Conservation (phyloP, 1,140 invertebrate species). For the Sminthurides bifidus region DNA sequence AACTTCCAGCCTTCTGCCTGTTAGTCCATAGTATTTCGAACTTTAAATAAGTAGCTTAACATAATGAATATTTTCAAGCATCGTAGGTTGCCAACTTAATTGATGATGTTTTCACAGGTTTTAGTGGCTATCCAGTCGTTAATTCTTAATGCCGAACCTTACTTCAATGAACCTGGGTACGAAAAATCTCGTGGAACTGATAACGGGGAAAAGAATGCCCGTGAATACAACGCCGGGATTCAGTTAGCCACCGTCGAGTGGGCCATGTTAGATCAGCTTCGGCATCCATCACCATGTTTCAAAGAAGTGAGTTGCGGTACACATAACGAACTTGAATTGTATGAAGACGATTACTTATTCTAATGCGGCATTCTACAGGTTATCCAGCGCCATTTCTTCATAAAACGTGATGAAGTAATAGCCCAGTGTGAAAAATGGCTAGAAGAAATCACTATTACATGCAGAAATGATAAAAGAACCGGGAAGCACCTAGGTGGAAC, state of each 20-base stretch:
- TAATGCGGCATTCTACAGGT: constrained; percentile 58
- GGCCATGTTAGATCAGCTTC: constrained; percentile 89
- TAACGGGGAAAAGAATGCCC: constrained; percentile 70
- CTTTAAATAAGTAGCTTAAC: neutral
- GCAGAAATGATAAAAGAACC: constrained; percentile 58
- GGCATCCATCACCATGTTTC: constrained; percentile 83
- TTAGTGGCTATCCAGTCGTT: constrained; percentile 91
- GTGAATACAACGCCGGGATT: constrained; percentile 88
- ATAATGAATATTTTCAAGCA: too few species aligned
- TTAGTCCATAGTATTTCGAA: constrained; percentile 34
- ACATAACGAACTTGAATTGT: too few species aligned
- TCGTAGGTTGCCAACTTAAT: neutral
- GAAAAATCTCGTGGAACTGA: constrained; percentile 81
- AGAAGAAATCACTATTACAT: constrained; percentile 58
- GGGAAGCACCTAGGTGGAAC: constrained; percentile 61
- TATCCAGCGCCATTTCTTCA: constrained; percentile 86
- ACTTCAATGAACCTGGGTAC: constrained; percentile 97
- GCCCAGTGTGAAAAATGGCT: constrained; percentile 83
- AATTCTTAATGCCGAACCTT: constrained; percentile 89
- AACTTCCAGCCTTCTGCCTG: constrained; percentile 90
- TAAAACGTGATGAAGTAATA: constrained; percentile 82
- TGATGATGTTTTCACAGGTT: constrained; percentile 47
- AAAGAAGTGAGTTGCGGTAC: constrained; percentile 55
- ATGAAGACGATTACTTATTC: too few species aligned
- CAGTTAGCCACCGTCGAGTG: constrained; percentile 88